Conservation (phyloP, 2,113 vertebrate species). For the Choloepus hoffmanni region DNA sequence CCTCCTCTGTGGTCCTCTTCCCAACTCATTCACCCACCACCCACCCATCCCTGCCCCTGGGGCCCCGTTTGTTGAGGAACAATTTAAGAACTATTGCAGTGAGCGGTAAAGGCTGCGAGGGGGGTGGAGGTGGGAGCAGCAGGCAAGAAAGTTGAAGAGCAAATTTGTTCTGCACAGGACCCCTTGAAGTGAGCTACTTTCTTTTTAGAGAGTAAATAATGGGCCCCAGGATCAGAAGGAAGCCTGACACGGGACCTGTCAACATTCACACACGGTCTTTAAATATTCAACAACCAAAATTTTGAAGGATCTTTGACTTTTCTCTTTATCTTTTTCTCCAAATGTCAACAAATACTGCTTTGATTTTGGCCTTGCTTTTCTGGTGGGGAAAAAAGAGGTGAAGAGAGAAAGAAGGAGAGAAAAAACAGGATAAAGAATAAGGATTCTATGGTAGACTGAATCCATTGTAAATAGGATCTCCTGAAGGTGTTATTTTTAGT, state of each 20-base stretch:
- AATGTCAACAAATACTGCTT: conserved; percentile 72
- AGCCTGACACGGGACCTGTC: conserved; percentile 61
- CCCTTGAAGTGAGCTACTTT: conserved; percentile 13
- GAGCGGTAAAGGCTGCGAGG: rapidly evolving
- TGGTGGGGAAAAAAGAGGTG: background rate
- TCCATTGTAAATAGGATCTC: background rate
- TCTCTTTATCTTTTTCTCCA: conserved; percentile 15
- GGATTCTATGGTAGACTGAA: too few relatives aligned
- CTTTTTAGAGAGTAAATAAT: conserved; percentile 32
- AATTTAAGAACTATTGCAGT: background rate
- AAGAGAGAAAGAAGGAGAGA: background rate
- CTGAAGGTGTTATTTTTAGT: too few relatives aligned
- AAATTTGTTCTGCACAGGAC: background rate
- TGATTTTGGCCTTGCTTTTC: conserved; percentile 37
- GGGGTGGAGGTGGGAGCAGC: rapidly evolving
- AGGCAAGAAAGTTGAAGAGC: background rate
- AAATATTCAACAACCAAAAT: conserved; percentile 71
- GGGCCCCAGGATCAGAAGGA: conserved; percentile 45
- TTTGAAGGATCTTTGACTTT: conserved; percentile 69
- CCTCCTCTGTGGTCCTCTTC: background rate
- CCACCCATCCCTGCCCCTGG: background rate
- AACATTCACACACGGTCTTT: background rate
- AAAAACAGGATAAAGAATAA: background rate
- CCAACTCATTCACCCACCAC: background rate
- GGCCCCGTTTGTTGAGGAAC: background rate